phyloP scores from a whole-genome alignment of 2,797 vertebrate genomes.

The Octomys mimax region DNA sequence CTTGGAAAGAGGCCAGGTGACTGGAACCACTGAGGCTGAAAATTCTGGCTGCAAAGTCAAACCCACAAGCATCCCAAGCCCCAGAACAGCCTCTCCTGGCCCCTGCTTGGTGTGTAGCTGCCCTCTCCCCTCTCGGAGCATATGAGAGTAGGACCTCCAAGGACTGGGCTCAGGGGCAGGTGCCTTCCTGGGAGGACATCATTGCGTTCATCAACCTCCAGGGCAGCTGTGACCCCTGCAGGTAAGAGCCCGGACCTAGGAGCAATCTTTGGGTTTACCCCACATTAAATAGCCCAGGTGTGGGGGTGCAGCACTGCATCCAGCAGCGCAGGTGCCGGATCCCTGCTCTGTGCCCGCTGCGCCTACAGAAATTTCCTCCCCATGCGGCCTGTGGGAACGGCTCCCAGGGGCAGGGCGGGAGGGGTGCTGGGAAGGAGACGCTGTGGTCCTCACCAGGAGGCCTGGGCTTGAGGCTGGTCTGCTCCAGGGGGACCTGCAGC shows the following conservation, averaged over 20 bases:
- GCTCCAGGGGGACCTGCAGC: neutral
- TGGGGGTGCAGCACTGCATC: too few species aligned
- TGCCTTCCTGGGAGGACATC: neutral
- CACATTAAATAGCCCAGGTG: neutral
- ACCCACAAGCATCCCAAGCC: neutral
- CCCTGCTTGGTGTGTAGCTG: too few species aligned
- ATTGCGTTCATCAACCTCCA: neutral
- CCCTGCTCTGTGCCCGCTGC: neutral
- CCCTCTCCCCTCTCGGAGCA: too few species aligned
- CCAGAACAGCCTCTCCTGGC: too few species aligned
- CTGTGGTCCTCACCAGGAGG: neutral
- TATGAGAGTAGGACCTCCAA: too few species aligned
- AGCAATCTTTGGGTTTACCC: neutral
- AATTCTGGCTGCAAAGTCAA: neutral
- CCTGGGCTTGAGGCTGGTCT: neutral
- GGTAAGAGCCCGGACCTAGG: neutral
- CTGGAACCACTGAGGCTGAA: neutral
- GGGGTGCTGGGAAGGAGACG: neutral
- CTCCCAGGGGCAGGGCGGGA: neutral
- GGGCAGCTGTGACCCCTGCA: neutral
- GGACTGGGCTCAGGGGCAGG: too few species aligned
- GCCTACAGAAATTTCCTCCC: neutral
- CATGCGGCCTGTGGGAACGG: neutral
- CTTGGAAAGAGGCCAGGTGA: neutral
- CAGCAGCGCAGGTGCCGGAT: neutral